These are phyloP conservation scores for Lordiphosa clarofinis DNA, from an alignment of 1,140 invertebrate species.

Conservation along the genomic window DNA sequence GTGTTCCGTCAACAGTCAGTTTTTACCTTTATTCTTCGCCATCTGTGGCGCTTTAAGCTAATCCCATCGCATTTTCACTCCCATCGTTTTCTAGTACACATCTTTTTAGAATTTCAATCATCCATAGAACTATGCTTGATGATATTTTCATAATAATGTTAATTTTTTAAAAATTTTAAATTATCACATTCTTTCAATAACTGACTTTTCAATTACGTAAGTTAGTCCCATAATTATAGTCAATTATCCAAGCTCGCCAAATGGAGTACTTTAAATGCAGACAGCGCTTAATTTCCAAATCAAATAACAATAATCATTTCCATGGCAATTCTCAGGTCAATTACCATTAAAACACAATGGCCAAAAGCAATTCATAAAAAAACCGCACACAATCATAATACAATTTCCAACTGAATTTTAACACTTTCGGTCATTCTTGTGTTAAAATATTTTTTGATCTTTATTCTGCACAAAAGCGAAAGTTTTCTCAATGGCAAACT, in stretches of 20 bases:
- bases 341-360: constrained; percentile 19
- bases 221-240: not conserved
- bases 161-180: too few relatives aligned
- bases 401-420: constrained; percentile 15
- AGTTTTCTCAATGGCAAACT: constrained; percentile 34
- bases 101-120: too few relatives aligned
- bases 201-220: not conserved
- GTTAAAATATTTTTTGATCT: not conserved
- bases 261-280: constrained; percentile 3
- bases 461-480: constrained; percentile 3
- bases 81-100: too few relatives aligned
- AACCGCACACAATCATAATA: constrained; percentile 2
- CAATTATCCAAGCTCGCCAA: constrained; percentile 1
- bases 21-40: too few relatives aligned
- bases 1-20: too few relatives aligned
- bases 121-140: too few relatives aligned
- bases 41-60: too few relatives aligned
- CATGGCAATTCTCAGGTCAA: constrained; percentile 12
- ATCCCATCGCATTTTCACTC: too few relatives aligned
- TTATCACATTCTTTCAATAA: not conserved
- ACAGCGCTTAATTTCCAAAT: constrained; percentile 23
- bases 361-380: constrained; percentile 12
- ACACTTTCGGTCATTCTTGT: constrained; percentile 4
- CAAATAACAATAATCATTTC: constrained; percentile 26
- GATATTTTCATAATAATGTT: too few relatives aligned